Base-by-base conservation (phyloP, 2,113 vertebrate species). In the Anguilla japonica region DNA sequence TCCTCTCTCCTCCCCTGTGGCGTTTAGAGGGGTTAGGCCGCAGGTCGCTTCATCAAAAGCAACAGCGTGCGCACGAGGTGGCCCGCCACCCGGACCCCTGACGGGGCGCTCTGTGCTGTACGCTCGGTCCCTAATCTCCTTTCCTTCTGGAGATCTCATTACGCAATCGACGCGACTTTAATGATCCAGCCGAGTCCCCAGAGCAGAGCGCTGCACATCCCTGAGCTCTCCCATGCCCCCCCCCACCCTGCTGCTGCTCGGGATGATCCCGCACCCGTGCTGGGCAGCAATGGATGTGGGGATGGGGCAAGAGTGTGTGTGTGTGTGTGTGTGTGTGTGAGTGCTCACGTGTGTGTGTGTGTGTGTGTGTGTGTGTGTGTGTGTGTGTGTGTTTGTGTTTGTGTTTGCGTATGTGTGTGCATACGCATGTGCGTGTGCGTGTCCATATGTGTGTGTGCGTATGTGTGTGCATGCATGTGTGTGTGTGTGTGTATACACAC, bases 111-210 rank as follows among this genome's bases (percentile, higher is more conserved):
- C 63, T 56, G 22, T 82, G 26, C 22, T 81, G 81, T 34, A 16
- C 29, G 14, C 60, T 41, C 43, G 22, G 26, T 82, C 57, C 22
- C 43, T 11, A 83, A 83, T 87, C 67, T 46, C 67, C 67, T 56
- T 56, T 60, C 43, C 86, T 81, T 67, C 79, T 46, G 40, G 29
- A 79, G 57, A 79, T 87, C n/a, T 46, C 43, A 41, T 87, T 83
- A 83, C 18, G 50, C 67, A 79, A 34, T 79, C 39, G n/a, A 63
- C 86, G 3, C 18, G 40, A 67, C 57, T 71, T 84, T 84, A 41
- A 84, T 43, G 60, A 75, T 71, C 41, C 20, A 22, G 9, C 63
- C 18, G 5, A 26, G 83, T 84, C 83, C 41, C 71, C 39, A 43
- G 14, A 34, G 46, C 9, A 6, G 14, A 34, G 46, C 9, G 2